phyloP scores from a whole-genome alignment of 2,113 vertebrate genomes.

The Ctenodactylus gundi region DNA sequence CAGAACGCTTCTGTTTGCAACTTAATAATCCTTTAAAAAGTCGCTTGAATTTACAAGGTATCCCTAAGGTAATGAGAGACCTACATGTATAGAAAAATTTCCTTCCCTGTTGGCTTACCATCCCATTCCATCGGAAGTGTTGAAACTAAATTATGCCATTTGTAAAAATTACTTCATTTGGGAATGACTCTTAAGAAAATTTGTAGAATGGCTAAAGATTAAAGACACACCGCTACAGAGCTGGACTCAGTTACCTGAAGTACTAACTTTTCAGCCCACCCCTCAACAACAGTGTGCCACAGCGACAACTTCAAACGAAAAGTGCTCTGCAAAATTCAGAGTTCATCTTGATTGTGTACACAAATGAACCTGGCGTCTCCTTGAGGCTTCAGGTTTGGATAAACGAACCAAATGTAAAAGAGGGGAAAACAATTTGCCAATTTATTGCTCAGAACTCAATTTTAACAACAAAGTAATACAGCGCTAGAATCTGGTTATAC shows the following conservation, averaged over 20 bases:
- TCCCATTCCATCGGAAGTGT: neutral
- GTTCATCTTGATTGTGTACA: neutral
- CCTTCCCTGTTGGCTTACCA: neutral
- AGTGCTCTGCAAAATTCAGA: neutral
- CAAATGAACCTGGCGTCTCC: neutral
- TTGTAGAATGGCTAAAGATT: neutral
- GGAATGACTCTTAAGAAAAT: neutral
- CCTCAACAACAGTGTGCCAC: neutral
- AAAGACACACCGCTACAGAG: neutral
- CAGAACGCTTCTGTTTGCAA: neutral
- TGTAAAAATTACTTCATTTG: constrained; percentile 3
- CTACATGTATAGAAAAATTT: neutral
- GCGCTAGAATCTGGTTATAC: constrained; percentile 82
- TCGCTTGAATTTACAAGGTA: neutral
- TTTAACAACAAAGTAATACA: constrained; percentile 83
- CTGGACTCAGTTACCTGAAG: neutral
- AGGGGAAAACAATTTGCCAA: constrained; percentile 68
- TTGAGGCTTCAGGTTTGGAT: constrained; percentile 71
- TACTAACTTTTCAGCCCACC: neutral
- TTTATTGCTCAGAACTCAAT: constrained; percentile 77
- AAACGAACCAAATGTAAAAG: constrained; percentile 69
- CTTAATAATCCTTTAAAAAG: neutral
- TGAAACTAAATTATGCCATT: neutral
- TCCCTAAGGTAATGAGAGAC: neutral
- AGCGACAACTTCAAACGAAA: neutral